Conservation (phyloP, 2,888 invertebrate genomes). For the Aelia acuminata region DNA sequence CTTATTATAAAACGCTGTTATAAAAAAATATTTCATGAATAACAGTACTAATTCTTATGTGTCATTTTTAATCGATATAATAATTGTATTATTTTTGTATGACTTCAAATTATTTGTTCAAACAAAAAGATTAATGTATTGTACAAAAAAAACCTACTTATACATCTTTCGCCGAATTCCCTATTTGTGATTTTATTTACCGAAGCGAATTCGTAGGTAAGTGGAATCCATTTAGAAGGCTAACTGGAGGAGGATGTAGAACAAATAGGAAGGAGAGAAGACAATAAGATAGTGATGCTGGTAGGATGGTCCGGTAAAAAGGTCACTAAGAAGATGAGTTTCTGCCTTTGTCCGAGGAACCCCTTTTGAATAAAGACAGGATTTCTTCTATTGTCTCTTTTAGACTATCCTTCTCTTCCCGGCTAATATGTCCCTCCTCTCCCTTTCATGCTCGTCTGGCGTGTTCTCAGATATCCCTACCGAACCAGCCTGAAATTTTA, state of each 20-base stretch:
- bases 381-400: slow-evolving; percentile 51
- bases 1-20: no score
- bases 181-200: no score
- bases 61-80: no score
- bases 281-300: slow-evolving; percentile 20
- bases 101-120: no score
- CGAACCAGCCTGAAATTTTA: not conserved
- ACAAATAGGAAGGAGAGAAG: not conserved
- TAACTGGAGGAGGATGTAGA: not conserved
- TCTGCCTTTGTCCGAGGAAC: slow-evolving; percentile 48
- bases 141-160: no score
- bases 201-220: not conserved
- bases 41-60: no score
- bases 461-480: not conserved
- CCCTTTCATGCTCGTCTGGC: not conserved
- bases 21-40: no score
- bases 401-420: not conserved
- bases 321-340: slow-evolving; percentile 57
- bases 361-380: slow-evolving; percentile 53
- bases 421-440: slow-evolving; percentile 8
- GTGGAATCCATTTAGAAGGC: not conserved
- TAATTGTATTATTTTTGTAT: no score
- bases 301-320: slow-evolving; percentile 38
- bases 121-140: no score
- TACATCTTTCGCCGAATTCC: no score